Conservation (phyloP, 1,140 invertebrate genomes). For the Parapsyche elsis region DNA sequence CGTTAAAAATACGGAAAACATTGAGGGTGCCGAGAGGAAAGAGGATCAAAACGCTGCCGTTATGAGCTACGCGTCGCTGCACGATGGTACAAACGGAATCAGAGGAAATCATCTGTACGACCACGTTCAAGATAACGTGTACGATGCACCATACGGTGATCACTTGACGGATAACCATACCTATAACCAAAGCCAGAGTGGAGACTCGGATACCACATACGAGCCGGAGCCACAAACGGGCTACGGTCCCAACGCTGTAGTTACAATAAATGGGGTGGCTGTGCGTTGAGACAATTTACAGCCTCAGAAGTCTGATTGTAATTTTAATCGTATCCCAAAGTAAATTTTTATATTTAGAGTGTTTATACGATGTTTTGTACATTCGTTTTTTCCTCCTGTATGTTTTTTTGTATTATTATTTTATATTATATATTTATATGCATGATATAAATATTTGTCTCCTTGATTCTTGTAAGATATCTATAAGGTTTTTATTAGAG, state of each 20-base stretch:
- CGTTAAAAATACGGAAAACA: constrained; percentile 88
- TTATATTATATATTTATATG: too few species aligned
- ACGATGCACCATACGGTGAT: constrained; percentile 74
- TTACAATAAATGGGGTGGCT: constrained; percentile 66
- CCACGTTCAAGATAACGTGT: constrained; percentile 80
- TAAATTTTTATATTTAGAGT: constrained; percentile 14
- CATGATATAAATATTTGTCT: too few species aligned
- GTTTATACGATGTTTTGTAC: not conserved
- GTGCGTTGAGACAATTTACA: constrained; percentile 59
- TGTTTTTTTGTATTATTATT: too few species aligned
- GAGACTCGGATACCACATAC: constrained; percentile 66
- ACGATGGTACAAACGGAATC: constrained; percentile 70
- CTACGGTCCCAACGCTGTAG: constrained; percentile 60
- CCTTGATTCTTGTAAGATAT: too few species aligned
- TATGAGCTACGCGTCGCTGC: constrained; percentile 85
- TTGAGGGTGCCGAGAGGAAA: constrained; percentile 84
- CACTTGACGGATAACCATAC: constrained; percentile 63
- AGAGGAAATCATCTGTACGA: constrained; percentile 74
- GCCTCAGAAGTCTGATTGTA: constrained; percentile 58
- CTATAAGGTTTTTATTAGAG: too few species aligned
- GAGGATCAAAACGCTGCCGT: constrained; percentile 86
- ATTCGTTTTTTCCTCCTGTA: too few species aligned
- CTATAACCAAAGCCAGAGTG: constrained; percentile 61
- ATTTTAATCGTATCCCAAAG: constrained; percentile 36
- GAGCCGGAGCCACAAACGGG: constrained; percentile 66